phyloP scores from a whole-genome alignment of 2,888 invertebrate genomes.

The Drosophila niveifrons region DNA sequence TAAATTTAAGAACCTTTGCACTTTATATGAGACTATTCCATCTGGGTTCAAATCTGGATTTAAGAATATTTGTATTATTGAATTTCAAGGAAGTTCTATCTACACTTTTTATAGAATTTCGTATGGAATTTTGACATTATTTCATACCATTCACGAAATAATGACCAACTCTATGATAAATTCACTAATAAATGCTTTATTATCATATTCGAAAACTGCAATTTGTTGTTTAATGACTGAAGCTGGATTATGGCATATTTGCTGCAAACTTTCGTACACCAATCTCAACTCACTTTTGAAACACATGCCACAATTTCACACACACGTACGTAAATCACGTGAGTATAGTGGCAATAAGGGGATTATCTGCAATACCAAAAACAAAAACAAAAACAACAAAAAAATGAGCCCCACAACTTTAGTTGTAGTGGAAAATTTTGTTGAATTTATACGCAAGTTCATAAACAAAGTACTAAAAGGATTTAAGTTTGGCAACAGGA shows the following conservation, averaged over 20 bases:
- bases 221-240: conserved; percentile 8
- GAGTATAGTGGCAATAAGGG: conserved; percentile 36
- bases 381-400: conserved; percentile 26
- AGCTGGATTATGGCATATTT: conserved; percentile 37
- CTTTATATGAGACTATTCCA: too few species aligned
- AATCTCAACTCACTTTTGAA: conserved; percentile 59
- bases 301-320: conserved; percentile 50
- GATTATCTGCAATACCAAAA: conserved; percentile 60
- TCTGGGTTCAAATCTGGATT: too few species aligned
- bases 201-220: background rate
- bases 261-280: conserved; percentile 45
- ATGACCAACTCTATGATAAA: too few species aligned
- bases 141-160: too few species aligned
- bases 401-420: conserved; percentile 51
- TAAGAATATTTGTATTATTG: too few species aligned
- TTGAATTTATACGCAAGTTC: conserved; percentile 77
- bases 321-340: conserved; percentile 26
- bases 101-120: too few species aligned
- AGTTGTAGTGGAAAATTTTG: conserved; percentile 57
- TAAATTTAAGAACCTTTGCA: too few species aligned
- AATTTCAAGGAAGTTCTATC: too few species aligned
- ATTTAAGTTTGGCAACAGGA: conserved; percentile 68
- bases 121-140: too few species aligned
- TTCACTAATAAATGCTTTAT: too few species aligned
- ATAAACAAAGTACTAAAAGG: conserved; percentile 80